Base-by-base conservation (phyloP, 1,140 invertebrate species). In the Linepithema humile region DNA sequence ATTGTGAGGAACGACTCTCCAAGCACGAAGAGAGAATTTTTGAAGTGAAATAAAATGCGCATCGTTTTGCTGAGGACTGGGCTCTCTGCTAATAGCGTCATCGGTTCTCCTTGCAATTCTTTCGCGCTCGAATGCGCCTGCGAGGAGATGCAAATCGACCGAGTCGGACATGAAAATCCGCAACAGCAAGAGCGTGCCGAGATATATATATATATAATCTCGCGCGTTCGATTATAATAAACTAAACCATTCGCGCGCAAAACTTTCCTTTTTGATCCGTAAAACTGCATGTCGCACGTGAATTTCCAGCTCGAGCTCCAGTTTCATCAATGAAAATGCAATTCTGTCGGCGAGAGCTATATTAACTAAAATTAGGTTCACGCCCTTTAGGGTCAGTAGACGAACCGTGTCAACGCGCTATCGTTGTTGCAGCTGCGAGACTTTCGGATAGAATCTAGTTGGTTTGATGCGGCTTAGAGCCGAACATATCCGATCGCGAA, bases 401-500 rank as follows among this genome's bases (percentile, higher is more conserved):
- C 57, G 29, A 77, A 75, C 72, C 10, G 38, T 38, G 32, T 23
- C 40, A 32, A 65, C 35, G 55, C 75, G 10, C 64, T 70, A 40
- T 32, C 70, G n/a, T 32, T 35, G 55, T 32, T 23, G 59, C 87
- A 88, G 87, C 87, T 88, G 87, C 50, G 82, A n/a, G 59, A 77
- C 59, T 77, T 72, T 82, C 69, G 78, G 53, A 38, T 62, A 7
- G 57, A 62, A 38, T 2, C 29, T 73, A 57, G 17, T n/a, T 15
- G 20, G 20, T 5, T 83, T 40, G 32, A 59, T 72, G 45, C 69
- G 43, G 57, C 32, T 83, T 85, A 85, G 83, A 87, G 72, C n/a
- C 82, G 84, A 85, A 91, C 88, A 85, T 82, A 73, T 80, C 85
- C 74, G 84, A 87, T 88, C 59, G 59, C 32, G 45, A 78, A 88